Evolutionary conservation across 2,113 vertebrate species (phyloP).

Genomic region (human): DNA sequence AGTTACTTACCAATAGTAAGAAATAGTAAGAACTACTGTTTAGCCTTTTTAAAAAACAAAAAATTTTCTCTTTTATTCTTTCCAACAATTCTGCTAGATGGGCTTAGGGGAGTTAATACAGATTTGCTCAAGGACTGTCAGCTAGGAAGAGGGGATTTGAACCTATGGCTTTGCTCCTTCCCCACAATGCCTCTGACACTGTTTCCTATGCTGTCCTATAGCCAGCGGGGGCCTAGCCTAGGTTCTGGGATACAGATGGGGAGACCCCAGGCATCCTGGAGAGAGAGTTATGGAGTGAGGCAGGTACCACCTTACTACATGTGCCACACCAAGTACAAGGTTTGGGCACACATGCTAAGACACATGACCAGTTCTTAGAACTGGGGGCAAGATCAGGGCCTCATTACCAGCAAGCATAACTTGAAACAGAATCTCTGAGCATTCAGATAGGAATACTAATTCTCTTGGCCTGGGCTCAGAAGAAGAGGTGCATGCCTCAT

Average conservation of each 20-base stretch:
- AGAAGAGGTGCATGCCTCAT: neutral
- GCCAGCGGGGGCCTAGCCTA: neutral
- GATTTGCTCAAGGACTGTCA: neutral
- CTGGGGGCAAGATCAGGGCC: neutral
- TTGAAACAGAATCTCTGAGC: neutral
- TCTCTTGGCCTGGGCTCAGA: neutral
- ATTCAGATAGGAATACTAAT: neutral
- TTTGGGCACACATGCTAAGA: neutral
- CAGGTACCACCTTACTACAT: neutral
- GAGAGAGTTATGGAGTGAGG: neutral
- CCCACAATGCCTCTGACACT: neutral
- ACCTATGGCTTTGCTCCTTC: neutral
- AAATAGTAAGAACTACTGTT: neutral
- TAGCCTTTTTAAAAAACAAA: neutral
- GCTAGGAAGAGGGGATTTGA: neutral
- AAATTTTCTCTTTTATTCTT: neutral
- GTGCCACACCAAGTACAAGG: neutral
- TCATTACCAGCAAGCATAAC: neutral
- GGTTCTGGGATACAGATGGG: neutral
- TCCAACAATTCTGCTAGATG: neutral
- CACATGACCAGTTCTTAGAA: neutral
- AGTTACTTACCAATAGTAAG: neutral
- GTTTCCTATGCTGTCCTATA: neutral
- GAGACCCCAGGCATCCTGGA: neutral
- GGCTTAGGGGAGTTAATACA: neutral